These are phyloP conservation scores for Cirrhinus mrigala DNA, from an alignment of 2,797 vertebrate species.

Conservation along the genomic window DNA sequence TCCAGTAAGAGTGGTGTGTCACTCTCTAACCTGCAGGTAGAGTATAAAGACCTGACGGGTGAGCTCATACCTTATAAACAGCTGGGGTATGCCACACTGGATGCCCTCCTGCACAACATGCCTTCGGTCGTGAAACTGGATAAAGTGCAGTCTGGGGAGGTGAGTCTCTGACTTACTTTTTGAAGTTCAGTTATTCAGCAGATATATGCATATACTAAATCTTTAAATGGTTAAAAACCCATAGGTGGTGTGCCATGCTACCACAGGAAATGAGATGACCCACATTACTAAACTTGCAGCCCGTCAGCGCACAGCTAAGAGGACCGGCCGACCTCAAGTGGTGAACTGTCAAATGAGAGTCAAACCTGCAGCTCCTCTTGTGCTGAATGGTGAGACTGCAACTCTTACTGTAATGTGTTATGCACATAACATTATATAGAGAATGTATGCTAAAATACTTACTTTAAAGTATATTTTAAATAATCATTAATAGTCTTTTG, in stretches of 20 bases:
- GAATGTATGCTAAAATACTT: not conserved
- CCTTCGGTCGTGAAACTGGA: constrained; percentile 87
- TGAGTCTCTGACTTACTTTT: constrained; percentile 64
- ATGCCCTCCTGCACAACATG: constrained; percentile 84
- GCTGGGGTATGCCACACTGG: constrained; percentile 86
- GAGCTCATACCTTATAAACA: constrained; percentile 91
- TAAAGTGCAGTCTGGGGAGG: constrained; percentile 85
- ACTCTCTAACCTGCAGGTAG: constrained; percentile 83
- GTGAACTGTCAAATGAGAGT: constrained; percentile 96
- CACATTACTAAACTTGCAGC: constrained; percentile 88
- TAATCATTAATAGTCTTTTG: not conserved
- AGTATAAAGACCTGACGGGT: constrained; percentile 89
- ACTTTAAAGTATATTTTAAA: not conserved
- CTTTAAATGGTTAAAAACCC: not conserved
- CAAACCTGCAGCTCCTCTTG: constrained; percentile 83
- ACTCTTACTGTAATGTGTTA: not conserved
- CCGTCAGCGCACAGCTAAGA: constrained; percentile 89
- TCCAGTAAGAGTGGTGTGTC: constrained; percentile 84
- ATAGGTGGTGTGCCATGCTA: constrained; percentile 83
- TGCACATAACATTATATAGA: not conserved
- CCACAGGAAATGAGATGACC: constrained; percentile 79
- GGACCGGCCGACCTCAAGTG: constrained; percentile 82
- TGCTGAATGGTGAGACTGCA: constrained; percentile 81
- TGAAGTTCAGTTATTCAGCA: not conserved
- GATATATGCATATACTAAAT: constrained; percentile 14